Evolutionary conservation across 2,797 vertebrate genomes (phyloP).

Genomic region (Artibeus lituratus): DNA sequence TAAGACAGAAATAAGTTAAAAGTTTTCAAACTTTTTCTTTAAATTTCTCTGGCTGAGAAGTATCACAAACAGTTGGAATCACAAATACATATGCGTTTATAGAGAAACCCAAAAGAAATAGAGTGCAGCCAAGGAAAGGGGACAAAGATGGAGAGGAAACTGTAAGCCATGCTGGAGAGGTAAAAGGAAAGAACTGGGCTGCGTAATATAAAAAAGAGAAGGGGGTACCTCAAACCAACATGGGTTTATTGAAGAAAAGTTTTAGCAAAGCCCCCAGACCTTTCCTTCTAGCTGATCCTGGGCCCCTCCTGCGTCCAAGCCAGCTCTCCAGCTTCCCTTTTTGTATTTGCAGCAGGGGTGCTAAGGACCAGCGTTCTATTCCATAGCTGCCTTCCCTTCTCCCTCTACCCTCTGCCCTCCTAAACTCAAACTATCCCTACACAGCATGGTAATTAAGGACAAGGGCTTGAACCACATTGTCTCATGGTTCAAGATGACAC

Average conservation of each 20-base stretch:
- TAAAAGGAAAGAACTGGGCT: neutral
- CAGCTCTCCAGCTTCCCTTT: neutral
- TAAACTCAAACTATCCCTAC: neutral
- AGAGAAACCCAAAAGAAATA: neutral
- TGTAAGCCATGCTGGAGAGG: neutral
- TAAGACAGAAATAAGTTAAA: neutral
- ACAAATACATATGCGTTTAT: neutral
- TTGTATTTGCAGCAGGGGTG: neutral
- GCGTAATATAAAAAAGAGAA: neutral
- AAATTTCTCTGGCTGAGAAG: neutral
- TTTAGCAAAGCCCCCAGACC: neutral
- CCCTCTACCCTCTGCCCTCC: too few species aligned
- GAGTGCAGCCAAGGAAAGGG: neutral
- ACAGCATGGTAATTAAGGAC: neutral
- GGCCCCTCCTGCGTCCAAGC: neutral
- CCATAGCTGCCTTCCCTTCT: rapidly evolving
- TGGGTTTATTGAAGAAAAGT: neutral
- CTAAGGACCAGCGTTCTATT: rapidly evolving
- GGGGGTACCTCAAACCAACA: neutral
- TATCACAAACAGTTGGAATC: neutral
- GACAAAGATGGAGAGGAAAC: neutral
- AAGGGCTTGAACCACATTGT: neutral
- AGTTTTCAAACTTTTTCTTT: neutral
- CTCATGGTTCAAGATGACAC: neutral
- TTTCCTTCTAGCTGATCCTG: neutral